Base-by-base conservation (phyloP, 2,797 vertebrate genomes). In the Microtus obscurus region DNA sequence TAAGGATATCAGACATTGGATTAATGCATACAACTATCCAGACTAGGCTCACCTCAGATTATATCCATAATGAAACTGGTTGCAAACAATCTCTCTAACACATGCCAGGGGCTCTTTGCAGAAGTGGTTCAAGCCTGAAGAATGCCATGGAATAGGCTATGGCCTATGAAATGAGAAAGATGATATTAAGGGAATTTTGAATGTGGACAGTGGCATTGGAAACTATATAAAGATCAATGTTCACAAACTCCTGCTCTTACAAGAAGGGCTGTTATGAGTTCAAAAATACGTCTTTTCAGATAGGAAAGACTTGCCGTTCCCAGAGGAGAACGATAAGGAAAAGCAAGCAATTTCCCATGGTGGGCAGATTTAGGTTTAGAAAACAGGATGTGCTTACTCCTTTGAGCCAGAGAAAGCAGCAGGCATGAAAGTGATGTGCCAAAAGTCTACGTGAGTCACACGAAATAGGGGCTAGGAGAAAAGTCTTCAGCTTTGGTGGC, bases 341-440 rank as follows among this genome's bases (percentile, higher is more conserved):
- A 45, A 81, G 31, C 37, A 34, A 87, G 27, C 17, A 31, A 83
- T 56, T 31, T 79, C 31, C 37, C 65, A 79, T 11, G 45, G 4
- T 65, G 4, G 40, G 71, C 5, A 34, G 29, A 83, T 76, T 89
- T 59, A 45, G 1, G 14, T 40, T 90, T 95, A 83, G 67, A 93
- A 89, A 91, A 93, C 29, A 92, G 14, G 85, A 19, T 23, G 17
- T 69, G 5, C 69, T 79, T 67, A 65, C 61, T 93, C 27, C 40
- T 90, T 95, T 92, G 63, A 95, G 29, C 59, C 71, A 91, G 79
- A 6, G 29, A 94, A 87, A 65, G 6, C 43, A 81, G 43, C 48
- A 74, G 43, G 11, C 29, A 61, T 53, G 71, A 51, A 94, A 83
- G 6, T 67, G 31, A 89, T 90, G 21, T 61, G 19, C 69, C 74